phyloP scores from a whole-genome alignment of 2,888 invertebrate genomes.

The Doris montereyensis region DNA sequence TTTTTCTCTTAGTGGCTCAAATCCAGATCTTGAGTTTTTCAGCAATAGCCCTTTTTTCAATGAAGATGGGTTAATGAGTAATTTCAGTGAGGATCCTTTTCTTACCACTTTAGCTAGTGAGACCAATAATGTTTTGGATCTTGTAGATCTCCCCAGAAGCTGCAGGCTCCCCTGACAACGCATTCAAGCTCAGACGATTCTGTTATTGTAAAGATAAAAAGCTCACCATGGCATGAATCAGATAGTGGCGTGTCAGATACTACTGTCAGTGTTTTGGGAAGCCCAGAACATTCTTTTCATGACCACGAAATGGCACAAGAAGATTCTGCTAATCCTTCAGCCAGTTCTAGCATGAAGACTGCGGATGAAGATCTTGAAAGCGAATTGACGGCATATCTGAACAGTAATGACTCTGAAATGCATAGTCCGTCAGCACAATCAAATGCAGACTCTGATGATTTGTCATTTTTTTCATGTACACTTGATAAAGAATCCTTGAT shows the following conservation, averaged over 20 bases:
- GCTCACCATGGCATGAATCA: conserved; percentile 60
- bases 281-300: too few relatives aligned
- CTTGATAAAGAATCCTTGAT: not conserved
- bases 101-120: too few relatives aligned
- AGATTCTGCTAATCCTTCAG: not conserved
- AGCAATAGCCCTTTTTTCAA: too few relatives aligned
- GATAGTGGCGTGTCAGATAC: conserved; percentile 60
- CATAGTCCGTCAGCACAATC: not conserved
- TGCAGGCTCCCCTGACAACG: not conserved
- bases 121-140: too few relatives aligned
- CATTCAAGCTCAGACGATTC: not conserved
- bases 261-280: conserved; percentile 21
- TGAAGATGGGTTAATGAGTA: too few relatives aligned
- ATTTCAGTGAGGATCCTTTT: too few relatives aligned
- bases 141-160: too few relatives aligned
- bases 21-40: too few relatives aligned
- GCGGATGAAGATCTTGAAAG: not conserved
- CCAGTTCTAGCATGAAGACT: not conserved
- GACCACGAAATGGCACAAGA: not conserved
- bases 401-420: not conserved
- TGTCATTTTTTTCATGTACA: not conserved
- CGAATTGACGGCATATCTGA: not conserved
- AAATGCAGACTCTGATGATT: not conserved
- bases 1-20: too few relatives aligned
- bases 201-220: conserved; percentile 33